These are phyloP conservation scores for Hozukius guyotensis DNA, from an alignment of 2,797 vertebrate genomes.

Conservation along the genomic window DNA sequence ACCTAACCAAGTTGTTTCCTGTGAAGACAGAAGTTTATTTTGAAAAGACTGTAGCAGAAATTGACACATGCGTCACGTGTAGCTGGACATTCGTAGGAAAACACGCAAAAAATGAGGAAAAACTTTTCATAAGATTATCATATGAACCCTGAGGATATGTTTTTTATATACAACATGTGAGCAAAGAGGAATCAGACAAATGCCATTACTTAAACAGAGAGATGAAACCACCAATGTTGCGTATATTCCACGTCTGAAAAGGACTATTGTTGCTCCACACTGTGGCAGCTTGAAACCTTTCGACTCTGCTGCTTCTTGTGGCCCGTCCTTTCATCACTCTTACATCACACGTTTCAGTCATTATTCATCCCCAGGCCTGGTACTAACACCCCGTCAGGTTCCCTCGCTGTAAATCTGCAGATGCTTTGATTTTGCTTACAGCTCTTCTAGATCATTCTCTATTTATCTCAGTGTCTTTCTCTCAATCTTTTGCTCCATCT, in stretches of 20 bases:
- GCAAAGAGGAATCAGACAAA: neutral
- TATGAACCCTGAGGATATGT: no score
- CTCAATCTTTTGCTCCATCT: neutral
- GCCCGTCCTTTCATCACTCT: constrained; percentile 32
- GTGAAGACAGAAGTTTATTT: no score
- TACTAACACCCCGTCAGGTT: neutral
- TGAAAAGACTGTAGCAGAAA: no score
- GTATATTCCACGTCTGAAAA: neutral
- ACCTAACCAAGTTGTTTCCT: no score
- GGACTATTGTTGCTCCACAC: neutral
- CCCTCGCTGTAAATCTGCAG: constrained; percentile 16
- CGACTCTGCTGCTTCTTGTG: neutral
- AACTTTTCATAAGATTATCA: no score
- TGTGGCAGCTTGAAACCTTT: neutral
- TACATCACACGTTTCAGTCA: constrained; percentile 19
- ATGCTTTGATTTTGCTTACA: constrained; percentile 33
- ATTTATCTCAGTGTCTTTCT: neutral
- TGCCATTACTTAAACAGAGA: neutral
- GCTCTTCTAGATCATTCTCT: neutral
- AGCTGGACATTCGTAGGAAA: no score
- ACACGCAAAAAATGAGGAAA: no score
- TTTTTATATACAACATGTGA: no score
- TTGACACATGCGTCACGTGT: no score
- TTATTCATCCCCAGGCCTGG: constrained; percentile 13
- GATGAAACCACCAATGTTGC: neutral